A percentile compares a stretch with the other conserved stretches of the same genome.
Evolutionary conservation across 2,888 invertebrate species (phyloP).

Genomic region (Lasiommata megera): DNA sequence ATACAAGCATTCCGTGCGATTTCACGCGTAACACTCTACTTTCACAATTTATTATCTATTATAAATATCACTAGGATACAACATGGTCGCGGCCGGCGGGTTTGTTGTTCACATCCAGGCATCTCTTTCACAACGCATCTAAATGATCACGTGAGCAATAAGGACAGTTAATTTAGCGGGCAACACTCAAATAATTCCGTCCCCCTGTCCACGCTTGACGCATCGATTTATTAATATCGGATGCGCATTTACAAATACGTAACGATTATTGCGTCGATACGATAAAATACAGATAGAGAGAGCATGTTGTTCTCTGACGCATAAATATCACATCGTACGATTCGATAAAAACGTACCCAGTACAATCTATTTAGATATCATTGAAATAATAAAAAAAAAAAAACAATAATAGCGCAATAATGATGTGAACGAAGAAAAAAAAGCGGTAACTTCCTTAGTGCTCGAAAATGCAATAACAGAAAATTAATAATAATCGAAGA

Average conservation of each 20-base stretch:
- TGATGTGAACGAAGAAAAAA: constrained; percentile 28
- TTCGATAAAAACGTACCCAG: constrained; percentile 26
- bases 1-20: constrained; percentile 20
- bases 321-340: constrained; percentile 19
- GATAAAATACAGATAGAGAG: not conserved
- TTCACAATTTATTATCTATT: constrained; percentile 19
- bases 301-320: constrained; percentile 33
- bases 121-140: constrained; percentile 55
- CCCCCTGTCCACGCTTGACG: constrained; percentile 23
- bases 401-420: constrained; percentile 17
- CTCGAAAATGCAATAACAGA: constrained; percentile 66
- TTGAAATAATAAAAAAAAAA: constrained; percentile 23
- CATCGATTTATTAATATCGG: constrained; percentile 15
- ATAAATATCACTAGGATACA: not conserved
- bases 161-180: constrained; percentile 50
- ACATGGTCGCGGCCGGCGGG: constrained; percentile 60
- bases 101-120: constrained; percentile 58
- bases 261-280: constrained; percentile 26
- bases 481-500: constrained; percentile 59
- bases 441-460: constrained; percentile 63
- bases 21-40: constrained; percentile 26
- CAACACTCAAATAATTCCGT: constrained; percentile 25
- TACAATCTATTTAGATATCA: constrained; percentile 21
- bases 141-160: constrained; percentile 64
- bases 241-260: constrained; percentile 27